phyloP scores from a whole-genome alignment of 2,888 invertebrate species.

The Andrena flavipes region DNA sequence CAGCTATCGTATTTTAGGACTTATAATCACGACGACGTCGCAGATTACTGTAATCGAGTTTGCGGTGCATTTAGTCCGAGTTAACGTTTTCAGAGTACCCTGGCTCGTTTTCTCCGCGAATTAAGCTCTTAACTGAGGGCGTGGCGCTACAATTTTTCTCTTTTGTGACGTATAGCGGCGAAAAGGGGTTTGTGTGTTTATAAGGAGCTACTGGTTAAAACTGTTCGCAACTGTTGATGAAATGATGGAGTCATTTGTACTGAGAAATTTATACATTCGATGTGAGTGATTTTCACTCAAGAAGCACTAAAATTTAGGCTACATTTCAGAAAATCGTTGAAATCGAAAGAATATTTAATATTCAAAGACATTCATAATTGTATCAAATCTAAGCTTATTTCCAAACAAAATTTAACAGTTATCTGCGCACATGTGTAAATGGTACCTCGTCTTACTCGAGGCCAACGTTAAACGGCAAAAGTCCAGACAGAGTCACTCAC shows the following conservation, averaged over 20 bases:
- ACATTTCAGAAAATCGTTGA: too few species aligned
- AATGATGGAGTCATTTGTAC: slow-evolving; percentile 37
- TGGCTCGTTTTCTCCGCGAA: slow-evolving; percentile 21
- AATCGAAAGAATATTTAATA: too few species aligned
- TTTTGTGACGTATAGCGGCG: slow-evolving; percentile 36
- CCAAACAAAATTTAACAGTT: too few species aligned
- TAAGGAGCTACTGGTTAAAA: slow-evolving; percentile 28
- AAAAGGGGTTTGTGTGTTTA: slow-evolving; percentile 43
- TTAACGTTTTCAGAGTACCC: slow-evolving; percentile 34
- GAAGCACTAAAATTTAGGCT: too few species aligned
- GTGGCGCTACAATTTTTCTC: slow-evolving; percentile 43
- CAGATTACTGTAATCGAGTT: slow-evolving; percentile 46
- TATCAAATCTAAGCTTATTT: too few species aligned
- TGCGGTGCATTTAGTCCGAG: slow-evolving; percentile 43
- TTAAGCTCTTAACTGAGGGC: slow-evolving; percentile 40
- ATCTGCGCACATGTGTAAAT: too few species aligned
- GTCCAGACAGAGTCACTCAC: too few species aligned
- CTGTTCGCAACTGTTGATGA: slow-evolving; percentile 34
- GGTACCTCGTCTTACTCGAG: too few species aligned
- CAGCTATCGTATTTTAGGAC: slow-evolving; percentile 35
- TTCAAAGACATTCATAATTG: too few species aligned
- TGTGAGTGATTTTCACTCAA: neutral
- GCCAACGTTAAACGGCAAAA: too few species aligned
- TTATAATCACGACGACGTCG: slow-evolving; percentile 32
- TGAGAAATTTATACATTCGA: slow-evolving; percentile 17